Evolutionary conservation across 2,888 invertebrate species (phyloP), one percentile per base, ranked within the genome.

Genomic region (Cordilura impudica): DNA sequence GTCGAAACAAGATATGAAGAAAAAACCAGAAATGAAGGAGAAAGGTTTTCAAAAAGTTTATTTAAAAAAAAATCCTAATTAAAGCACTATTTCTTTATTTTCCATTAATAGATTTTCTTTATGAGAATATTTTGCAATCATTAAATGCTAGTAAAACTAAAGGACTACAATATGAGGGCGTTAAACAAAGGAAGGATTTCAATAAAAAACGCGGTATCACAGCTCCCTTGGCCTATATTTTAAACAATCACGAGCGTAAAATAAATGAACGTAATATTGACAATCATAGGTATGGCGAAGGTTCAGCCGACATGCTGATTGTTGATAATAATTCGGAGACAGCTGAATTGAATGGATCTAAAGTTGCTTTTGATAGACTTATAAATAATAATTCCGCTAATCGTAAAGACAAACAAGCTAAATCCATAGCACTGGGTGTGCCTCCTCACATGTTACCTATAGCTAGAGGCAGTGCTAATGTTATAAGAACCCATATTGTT

Each of bases 401-500:
- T 26, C 6, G 3, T 4, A 3, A 26, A 26, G 26, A 6, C 3
- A 26, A 26, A 4, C 4, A 26, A 26, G 26, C 26, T 26, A 6
- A 26, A 4, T 26, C 26, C 4, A 26, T 4, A 4, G 26, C 26
- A 6, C 6, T 4, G 3, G 26, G 26, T 4, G 6, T 26, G 26
- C 14, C 19, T 14, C 43, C 60, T 2, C 29, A 18, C 43, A 8
- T 21, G 2, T 10, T 60, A 2, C 69, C 45, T 39, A 19, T 53
- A n/a, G 39, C 49, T 6, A 21, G n/a, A 3, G 43, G 16, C 2
- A 58, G 23, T 1, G 60, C 45, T 10, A 45, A 45, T 29, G 21
- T 71, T 7, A 8, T 63, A 5, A 45, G 63, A 1, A 21, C 70
- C 1, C 65, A 65, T 65, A 12, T 63, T 39, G 4, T 63, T 0